Percentiles rank a stretch among this genome's conserved stretches.
Conservation (phyloP, 2,797 vertebrate genomes). For the Coranthus polyacanthus region DNA sequence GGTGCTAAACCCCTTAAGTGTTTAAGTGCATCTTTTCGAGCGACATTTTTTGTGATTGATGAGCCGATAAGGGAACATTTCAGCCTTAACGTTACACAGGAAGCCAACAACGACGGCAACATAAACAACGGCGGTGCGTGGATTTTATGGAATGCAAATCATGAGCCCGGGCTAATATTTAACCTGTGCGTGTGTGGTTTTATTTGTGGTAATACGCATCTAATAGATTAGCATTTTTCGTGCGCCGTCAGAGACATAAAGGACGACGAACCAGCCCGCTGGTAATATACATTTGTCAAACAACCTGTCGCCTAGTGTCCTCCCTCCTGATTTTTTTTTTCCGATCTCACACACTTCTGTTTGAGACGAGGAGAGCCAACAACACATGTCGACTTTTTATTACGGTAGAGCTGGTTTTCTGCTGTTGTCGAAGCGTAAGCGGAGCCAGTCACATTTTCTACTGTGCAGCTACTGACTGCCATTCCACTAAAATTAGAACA, state of each 20-base stretch:
- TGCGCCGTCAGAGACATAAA: conserved; percentile 14
- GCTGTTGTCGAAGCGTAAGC: background rate
- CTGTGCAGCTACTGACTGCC: conserved; percentile 20
- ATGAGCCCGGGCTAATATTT: conserved; percentile 20
- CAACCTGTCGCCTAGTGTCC: conserved; percentile 19
- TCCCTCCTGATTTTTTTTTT: conserved; percentile 10
- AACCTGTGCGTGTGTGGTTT: background rate
- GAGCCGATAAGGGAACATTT: conserved; percentile 50
- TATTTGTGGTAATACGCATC: conserved; percentile 4
- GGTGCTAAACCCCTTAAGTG: conserved; percentile 34
- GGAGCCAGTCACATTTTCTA: conserved; percentile 6
- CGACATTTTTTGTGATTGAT: conserved; percentile 47
- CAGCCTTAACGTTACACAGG: conserved; percentile 50
- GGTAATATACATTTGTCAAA: background rate
- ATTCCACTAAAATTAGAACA: conserved; percentile 3
- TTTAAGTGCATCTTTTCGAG: conserved; percentile 22
- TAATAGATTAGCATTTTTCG: conserved; percentile 1
- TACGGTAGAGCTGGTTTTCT: background rate
- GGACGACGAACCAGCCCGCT: background rate
- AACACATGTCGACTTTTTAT: conserved; percentile 21
- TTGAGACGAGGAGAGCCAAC: conserved; percentile 37
- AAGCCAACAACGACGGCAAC: conserved; percentile 58
- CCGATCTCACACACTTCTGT: conserved; percentile 46
- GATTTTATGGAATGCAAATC: conserved; percentile 25
- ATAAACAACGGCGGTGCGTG: conserved; percentile 48